Evolutionary conservation across 30 jellyfish, hydroid and myxozoan species (phyloP).

Genomic region (Sanderia malayensis): DNA sequence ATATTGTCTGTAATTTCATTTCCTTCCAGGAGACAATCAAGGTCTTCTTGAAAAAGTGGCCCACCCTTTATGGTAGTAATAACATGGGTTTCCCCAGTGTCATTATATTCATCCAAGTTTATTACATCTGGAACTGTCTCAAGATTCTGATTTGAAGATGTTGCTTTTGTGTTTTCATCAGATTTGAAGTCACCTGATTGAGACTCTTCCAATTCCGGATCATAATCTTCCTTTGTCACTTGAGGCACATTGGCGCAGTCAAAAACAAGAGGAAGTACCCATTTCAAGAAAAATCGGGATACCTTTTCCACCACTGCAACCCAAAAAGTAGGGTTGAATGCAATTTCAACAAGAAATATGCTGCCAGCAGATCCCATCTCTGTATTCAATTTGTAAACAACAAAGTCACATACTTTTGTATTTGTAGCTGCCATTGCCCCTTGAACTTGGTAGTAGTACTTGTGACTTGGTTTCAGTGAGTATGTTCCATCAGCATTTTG

Average conservation of each 20-base stretch:
- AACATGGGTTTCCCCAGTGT: conserved; percentile 2
- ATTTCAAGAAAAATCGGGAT: conserved; percentile 17
- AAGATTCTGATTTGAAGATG: neutral
- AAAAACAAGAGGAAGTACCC: conserved; percentile 44
- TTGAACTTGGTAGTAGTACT: conserved; percentile 52
- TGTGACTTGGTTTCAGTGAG: conserved; percentile 21
- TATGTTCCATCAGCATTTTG: conserved; percentile 11
- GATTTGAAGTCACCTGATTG: no score
- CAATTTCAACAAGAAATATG: conserved; percentile 12
- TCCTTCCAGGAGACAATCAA: conserved; percentile 19
- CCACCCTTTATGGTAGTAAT: conserved; percentile 27
- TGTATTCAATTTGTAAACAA: conserved; percentile 14
- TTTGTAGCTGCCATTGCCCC: conserved; percentile 49
- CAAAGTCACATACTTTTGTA: conserved; percentile 27
- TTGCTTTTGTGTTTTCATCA: neutral
- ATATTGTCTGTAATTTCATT: conserved; percentile 32
- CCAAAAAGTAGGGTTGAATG: conserved; percentile 25
- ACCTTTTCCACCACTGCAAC: conserved; percentile 4
- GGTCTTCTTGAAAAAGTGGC: conserved; percentile 37
- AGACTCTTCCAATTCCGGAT: neutral
- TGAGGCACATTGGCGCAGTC: conserved; percentile 11
- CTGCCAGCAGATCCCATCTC: conserved; percentile 42
- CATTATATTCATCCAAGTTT: conserved; percentile 3
- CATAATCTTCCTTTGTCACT: conserved; percentile 8
- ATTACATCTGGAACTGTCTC: conserved; percentile 9